phyloP scores from a whole-genome alignment of 1,140 invertebrate species.

The Macrostomum lignano region DNA sequence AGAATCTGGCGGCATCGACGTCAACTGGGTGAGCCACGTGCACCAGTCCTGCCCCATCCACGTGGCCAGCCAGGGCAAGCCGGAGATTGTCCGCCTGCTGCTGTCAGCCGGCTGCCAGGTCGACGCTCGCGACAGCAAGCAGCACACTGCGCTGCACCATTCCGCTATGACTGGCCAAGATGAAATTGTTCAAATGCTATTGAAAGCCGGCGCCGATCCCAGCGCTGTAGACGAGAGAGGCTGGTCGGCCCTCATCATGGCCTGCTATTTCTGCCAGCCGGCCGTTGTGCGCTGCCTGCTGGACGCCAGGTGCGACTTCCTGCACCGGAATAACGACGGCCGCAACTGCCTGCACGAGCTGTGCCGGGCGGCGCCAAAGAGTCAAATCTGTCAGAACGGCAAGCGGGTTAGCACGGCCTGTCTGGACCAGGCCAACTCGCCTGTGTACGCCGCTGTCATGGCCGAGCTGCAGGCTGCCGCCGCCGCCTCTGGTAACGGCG shows the following conservation, averaged over 20 bases:
- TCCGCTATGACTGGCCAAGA: constrained; percentile 26
- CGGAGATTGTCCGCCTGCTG: constrained; percentile 21
- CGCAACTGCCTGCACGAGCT: constrained; percentile 21
- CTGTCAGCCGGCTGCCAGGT: constrained; percentile 20
- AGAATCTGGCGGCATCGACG: constrained; percentile 20
- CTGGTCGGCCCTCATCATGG: constrained; percentile 25
- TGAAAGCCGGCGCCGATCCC: constrained; percentile 19
- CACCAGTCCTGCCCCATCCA: constrained; percentile 26
- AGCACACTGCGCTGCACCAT: constrained; percentile 22
- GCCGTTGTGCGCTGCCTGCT: constrained; percentile 16
- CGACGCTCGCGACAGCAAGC: constrained; percentile 19
- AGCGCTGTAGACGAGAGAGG: constrained; percentile 24
- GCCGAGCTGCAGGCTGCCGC: too few relatives aligned
- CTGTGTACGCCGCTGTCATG: too few relatives aligned
- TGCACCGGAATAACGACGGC: constrained; percentile 20
- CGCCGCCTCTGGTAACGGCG: too few relatives aligned
- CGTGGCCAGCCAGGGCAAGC: constrained; percentile 25
- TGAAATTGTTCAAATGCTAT: constrained; percentile 19
- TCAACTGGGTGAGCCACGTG: constrained; percentile 26
- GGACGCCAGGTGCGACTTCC: constrained; percentile 14
- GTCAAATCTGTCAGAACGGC: too few relatives aligned
- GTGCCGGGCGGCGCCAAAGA: constrained; percentile 12
- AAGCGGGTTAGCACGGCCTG: too few relatives aligned
- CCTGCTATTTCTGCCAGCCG: constrained; percentile 22
- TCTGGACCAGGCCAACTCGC: too few relatives aligned